These are phyloP conservation scores for Drosophila persimilis DNA, from an alignment of 1,140 invertebrate genomes.

Conservation along the genomic window DNA sequence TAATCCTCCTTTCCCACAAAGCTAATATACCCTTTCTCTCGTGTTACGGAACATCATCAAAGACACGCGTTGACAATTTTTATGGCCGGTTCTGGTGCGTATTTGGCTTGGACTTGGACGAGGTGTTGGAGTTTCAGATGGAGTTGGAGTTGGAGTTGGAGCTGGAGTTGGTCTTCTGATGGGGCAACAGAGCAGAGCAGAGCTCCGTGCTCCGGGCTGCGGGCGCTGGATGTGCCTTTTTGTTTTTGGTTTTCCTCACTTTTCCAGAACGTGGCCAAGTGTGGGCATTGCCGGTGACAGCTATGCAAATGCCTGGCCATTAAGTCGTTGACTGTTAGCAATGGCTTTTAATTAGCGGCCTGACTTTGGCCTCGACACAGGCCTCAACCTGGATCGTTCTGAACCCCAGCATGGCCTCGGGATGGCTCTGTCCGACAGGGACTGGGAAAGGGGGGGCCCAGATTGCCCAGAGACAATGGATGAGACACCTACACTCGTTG, in stretches of 20 bases:
- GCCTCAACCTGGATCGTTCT: slow-evolving; percentile 7
- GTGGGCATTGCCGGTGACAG: slow-evolving; percentile 75
- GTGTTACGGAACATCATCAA: slow-evolving; percentile 38
- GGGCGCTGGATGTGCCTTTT: slow-evolving; percentile 34
- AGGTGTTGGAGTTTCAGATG: background rate
- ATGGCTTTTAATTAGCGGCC: slow-evolving; percentile 75
- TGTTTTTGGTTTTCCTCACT: slow-evolving; percentile 43
- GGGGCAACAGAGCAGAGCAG: slow-evolving; percentile 11
- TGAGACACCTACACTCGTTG: slow-evolving; percentile 65
- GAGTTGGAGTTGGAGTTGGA: slow-evolving; percentile 9
- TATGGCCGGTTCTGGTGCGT: slow-evolving; percentile 71
- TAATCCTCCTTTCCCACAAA: background rate
- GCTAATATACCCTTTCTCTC: background rate
- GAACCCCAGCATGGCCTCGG: slow-evolving; percentile 13
- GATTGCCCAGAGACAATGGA: slow-evolving; percentile 41
- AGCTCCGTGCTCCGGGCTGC: background rate
- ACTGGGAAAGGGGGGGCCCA: background rate
- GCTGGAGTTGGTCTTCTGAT: slow-evolving; percentile 12
- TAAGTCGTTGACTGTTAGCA: slow-evolving; percentile 77
- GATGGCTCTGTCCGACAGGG: too few species aligned
- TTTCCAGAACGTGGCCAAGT: slow-evolving; percentile 61
- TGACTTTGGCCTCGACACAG: slow-evolving; percentile 36
- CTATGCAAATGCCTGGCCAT: slow-evolving; percentile 76
- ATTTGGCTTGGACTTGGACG: slow-evolving; percentile 52
- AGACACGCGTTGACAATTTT: slow-evolving; percentile 67